A percentile compares a stretch with the other conserved stretches of the same genome.
Evolutionary conservation across 2,797 vertebrate species (phyloP).

Genomic region (Tragelaphus oryx): DNA sequence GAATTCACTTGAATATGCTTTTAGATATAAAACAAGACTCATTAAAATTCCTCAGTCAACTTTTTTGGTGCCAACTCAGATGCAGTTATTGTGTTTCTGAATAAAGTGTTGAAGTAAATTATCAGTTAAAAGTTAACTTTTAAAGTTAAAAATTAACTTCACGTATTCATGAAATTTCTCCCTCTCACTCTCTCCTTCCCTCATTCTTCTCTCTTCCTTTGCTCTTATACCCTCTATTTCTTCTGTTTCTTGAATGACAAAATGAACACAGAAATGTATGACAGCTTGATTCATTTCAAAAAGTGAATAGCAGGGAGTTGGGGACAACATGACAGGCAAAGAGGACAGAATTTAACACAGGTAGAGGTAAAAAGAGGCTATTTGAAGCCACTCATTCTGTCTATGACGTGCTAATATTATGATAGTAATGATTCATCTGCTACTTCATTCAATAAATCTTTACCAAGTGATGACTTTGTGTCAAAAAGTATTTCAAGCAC

Average conservation of each 20-base stretch:
- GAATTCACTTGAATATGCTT: background rate
- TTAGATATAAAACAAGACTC: background rate
- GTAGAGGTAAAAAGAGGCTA: background rate
- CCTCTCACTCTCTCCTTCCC: background rate
- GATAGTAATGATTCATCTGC: background rate
- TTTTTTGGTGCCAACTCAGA: background rate
- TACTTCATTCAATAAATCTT: background rate
- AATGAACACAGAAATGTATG: background rate
- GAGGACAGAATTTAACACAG: background rate
- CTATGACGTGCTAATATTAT: background rate
- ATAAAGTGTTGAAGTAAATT: background rate
- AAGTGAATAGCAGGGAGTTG: background rate
- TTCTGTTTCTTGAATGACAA: background rate
- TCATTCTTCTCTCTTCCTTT: background rate
- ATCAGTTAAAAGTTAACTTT: background rate
- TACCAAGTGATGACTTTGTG: background rate
- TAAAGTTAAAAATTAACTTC: background rate
- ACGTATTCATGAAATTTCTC: background rate
- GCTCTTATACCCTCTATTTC: background rate
- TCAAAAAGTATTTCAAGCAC: background rate
- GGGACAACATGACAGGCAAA: background rate
- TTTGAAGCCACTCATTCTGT: background rate
- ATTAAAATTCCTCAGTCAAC: background rate
- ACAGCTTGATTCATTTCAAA: background rate
- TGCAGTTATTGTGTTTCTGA: background rate